A percentile compares a stretch with the other conserved stretches of the same genome.
Evolutionary conservation across 2,113 vertebrate genomes (phyloP).

Genomic region (Spea bombifrons): DNA sequence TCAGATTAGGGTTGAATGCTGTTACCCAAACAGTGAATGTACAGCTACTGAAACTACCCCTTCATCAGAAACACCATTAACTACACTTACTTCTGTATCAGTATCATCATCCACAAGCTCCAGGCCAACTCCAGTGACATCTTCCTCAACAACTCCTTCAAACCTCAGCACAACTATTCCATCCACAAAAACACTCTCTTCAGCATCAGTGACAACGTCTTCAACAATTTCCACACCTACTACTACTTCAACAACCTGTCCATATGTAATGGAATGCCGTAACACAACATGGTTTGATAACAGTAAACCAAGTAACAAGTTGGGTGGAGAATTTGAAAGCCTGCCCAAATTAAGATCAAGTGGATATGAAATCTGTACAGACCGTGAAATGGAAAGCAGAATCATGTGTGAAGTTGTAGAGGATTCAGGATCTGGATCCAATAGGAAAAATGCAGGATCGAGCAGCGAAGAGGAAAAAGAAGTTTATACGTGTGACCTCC

Average conservation of each 20-base stretch:
- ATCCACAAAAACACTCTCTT: neutral
- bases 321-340: neutral
- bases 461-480: neutral
- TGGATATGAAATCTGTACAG: neutral
- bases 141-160: neutral
- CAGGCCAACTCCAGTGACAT: too few species aligned
- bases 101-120: neutral
- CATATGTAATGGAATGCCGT: conserved; percentile 15
- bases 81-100: neutral
- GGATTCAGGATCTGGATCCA: neutral
- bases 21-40: neutral
- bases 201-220: neutral
- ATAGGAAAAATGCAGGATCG: neutral
- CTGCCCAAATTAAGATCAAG: neutral
- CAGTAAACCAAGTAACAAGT: neutral
- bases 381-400: neutral
- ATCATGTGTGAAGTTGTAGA: conserved; percentile 1
- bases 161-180: neutral
- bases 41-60: neutral
- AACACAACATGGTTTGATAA: neutral
- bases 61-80: neutral
- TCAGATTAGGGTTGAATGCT: conserved; percentile 29
- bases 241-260: conserved; percentile 16
- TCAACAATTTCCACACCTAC: neutral
- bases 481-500: neutral